Evolutionary conservation across 2,797 vertebrate genomes (phyloP), one percentile per base, ranked within the genome.

Genomic region (Eremophila alpestris): DNA sequence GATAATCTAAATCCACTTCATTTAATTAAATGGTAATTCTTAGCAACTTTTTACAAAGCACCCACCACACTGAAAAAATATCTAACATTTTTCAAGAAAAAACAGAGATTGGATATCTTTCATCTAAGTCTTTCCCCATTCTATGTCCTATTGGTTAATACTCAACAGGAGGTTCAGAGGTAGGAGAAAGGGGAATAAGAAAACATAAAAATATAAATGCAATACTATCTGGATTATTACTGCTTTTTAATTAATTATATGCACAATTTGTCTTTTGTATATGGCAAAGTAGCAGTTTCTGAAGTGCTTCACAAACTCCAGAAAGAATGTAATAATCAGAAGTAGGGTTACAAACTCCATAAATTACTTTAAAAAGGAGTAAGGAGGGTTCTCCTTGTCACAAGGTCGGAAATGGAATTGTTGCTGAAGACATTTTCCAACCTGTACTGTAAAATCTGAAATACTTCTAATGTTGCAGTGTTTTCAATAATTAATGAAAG

Each of bases 401-500:
- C 0, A 4, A 63, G 12, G 24, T 13, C 54, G 34, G 67, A 87
- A 93, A 67, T 16, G 17, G 40, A 90, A 16, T n/a, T 75, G 52
- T 10, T 90, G n/a, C 48, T 41, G 45, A 81, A 82, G 40, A 55
- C 3, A 40, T 52, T 79, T 26, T 56, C 21, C 29, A 93, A 79
- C 8, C 12, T 86, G 46, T 46, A 43, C 83, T 58, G 46, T 55
- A 73, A 92, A 76, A 79, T 59, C 30, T 52, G 36, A 69, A 89
- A 41, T 23, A 7, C 21, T 74, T 68, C 36, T 74, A 70, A 73
- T 7, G 30, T 32, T 55, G 49, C 26, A 85, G 34, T 56, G 23
- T 70, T 82, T 82, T 92, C 52, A 92, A 67, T 65, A 96, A 73
- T 90, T 89, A 90, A 95, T 69, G 51, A 92, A 69, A 89, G 63